phyloP scores from a whole-genome alignment of 2,113 vertebrate species.

The Nothocercus nigrocapillus region DNA sequence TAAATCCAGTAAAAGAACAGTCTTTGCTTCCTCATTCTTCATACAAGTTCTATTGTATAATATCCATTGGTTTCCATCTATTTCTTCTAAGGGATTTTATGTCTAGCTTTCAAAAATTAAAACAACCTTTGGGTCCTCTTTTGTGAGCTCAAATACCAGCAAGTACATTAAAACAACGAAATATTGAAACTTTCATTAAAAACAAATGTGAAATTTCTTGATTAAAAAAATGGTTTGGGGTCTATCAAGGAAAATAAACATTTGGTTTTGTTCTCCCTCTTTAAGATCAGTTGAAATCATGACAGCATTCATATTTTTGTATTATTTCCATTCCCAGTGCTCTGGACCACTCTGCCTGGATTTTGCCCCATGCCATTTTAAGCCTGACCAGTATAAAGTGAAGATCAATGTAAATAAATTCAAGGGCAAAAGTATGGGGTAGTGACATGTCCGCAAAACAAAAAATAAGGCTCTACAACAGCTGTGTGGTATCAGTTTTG shows the following conservation, averaged over 20 bases:
- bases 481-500: conserved; percentile 79
- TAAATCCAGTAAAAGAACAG: neutral
- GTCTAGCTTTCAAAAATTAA: neutral
- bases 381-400: conserved; percentile 25
- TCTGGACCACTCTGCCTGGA: conserved; percentile 1
- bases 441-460: conserved; percentile 72
- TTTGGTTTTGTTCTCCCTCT: neutral
- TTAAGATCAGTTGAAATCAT: neutral
- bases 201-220: neutral
- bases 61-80: neutral
- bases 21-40: neutral
- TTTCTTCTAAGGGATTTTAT: neutral
- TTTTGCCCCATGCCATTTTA: conserved; percentile 18
- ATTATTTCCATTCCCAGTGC: neutral
- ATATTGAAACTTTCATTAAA: neutral
- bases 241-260: neutral
- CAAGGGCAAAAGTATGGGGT: conserved; percentile 71
- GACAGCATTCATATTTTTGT: neutral
- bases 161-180: neutral
- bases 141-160: neutral
- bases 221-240: neutral
- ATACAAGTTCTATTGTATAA: neutral
- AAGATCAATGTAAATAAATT: conserved; percentile 64
- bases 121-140: neutral
- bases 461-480: conserved; percentile 76